Percentiles rank a stretch among this genome's conserved stretches.
Evolutionary conservation across 2,888 invertebrate genomes (phyloP).

Genomic region (Ypsolopha scabrella): DNA sequence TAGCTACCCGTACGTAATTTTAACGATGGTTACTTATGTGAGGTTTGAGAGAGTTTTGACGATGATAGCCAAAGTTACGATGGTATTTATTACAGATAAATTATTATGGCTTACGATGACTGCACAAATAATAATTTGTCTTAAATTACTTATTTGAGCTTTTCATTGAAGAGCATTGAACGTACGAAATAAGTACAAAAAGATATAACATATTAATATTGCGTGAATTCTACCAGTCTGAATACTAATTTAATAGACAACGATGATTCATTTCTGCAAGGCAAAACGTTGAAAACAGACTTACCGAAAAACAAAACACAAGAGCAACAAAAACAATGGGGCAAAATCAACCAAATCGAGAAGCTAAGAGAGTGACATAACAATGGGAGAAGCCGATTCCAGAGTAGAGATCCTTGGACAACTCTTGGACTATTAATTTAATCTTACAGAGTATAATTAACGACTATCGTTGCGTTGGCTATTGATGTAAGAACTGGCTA

Average conservation of each 20-base stretch:
- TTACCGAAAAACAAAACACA: background rate
- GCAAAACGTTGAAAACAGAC: too few relatives aligned
- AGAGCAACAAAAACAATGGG: conserved; percentile 16
- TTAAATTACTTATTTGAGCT: too few relatives aligned
- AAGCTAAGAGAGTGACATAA: conserved; percentile 18
- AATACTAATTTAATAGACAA: background rate
- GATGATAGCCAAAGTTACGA: background rate
- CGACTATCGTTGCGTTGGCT: background rate
- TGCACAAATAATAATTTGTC: too few relatives aligned
- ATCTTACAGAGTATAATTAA: conserved; percentile 6
- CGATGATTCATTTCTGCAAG: too few relatives aligned
- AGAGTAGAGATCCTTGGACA: background rate
- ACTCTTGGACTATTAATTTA: conserved; percentile 5
- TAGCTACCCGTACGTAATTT: conserved; percentile 2
- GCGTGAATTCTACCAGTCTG: background rate
- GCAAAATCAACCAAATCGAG: conserved; percentile 16
- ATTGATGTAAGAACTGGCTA: too few relatives aligned
- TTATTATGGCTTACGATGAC: too few relatives aligned
- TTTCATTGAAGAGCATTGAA: too few relatives aligned
- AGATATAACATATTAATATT: background rate
- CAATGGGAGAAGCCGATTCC: conserved; percentile 15
- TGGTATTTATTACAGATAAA: too few relatives aligned
- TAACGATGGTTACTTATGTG: background rate
- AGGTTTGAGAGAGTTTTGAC: background rate
- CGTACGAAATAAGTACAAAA: background rate